Evolutionary conservation across 2,888 invertebrate genomes (phyloP), one percentile per base, ranked within the genome.

Genomic region (Vesta saturnalis): DNA sequence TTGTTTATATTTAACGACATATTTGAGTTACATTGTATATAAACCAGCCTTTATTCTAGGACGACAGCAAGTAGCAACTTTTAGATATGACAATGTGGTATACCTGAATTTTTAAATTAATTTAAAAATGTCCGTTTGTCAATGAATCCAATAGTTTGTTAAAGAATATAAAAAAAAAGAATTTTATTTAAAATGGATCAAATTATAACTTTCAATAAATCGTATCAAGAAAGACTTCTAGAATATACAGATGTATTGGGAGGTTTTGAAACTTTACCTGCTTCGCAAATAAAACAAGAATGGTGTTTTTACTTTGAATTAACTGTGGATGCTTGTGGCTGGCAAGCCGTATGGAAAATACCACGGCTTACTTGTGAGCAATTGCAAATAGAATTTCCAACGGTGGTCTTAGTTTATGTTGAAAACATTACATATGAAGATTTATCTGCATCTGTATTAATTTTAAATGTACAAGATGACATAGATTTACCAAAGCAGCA

Each of bases 311-410:
- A 86, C 72, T 77, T 89, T 0, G 90, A 91, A 76, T 76, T 89
- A 19, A 82, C 88, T 0, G 82, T 91, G 1, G 91, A 91, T 74
- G 89, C 89, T 0, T 87, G 86, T 0, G 91, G 91, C 0, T 91
- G 91, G 91, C 89, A 90, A 75, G 90, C 90, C 0, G 76, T 91
- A 5, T 91, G 91, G 91, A 91, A 91, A 81, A 86, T 91, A 8
- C 89, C 91, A 0, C 87, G 90, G 62, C 79, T 85, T 3, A 88
- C 87, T 35, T 91, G 91, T 76, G 89, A 89, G 76, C 86, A 86
- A 68, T 87, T 90, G 82, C 86, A 88, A 69, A 88, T 90, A 12
- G 86, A 89, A 59, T 58, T 61, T 39, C 52, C 55, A 60, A 71
- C 86, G 86, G 76, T 59, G 8, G 52, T 21, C 5, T 61, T 49